Percentiles rank a stretch among this genome's conserved stretches.
Evolutionary conservation across 2,797 vertebrate species (phyloP).

Genomic region (Melanotaenia pygmaea): DNA sequence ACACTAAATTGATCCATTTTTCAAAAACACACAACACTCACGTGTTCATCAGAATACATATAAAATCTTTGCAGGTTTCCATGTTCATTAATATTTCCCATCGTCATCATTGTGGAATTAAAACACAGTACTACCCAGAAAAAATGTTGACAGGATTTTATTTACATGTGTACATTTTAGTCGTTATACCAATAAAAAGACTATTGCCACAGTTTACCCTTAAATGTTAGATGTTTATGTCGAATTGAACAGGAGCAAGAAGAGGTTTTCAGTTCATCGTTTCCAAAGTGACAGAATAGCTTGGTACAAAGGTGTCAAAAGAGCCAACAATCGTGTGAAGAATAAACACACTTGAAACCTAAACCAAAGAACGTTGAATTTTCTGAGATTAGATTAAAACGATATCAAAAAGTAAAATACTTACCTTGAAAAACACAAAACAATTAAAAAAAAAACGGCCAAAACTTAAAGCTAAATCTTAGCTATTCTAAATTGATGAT

Average conservation of each 20-base stretch:
- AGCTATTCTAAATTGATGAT: slow-evolving; percentile 30
- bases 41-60: neutral
- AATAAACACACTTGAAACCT: slow-evolving; percentile 27
- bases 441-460: slow-evolving; percentile 41
- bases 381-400: slow-evolving; percentile 47
- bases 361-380: slow-evolving; percentile 27
- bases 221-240: slow-evolving; percentile 21
- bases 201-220: slow-evolving; percentile 60
- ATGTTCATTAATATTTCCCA: neutral
- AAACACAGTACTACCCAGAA: slow-evolving; percentile 26
- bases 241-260: slow-evolving; percentile 29
- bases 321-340: slow-evolving; percentile 24
- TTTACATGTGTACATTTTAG: slow-evolving; percentile 81
- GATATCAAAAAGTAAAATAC: slow-evolving; percentile 78
- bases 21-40: too few species aligned
- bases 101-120: slow-evolving; percentile 6
- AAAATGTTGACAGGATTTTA: slow-evolving; percentile 78
- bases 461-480: slow-evolving; percentile 43
- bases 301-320: slow-evolving; percentile 12
- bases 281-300: slow-evolving; percentile 20
- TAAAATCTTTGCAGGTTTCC: neutral
- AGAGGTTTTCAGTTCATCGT: neutral
- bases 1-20: too few species aligned
- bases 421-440: slow-evolving; percentile 82
- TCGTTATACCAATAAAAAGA: slow-evolving; percentile 61